Evolutionary conservation across 2,113 vertebrate genomes (phyloP).

Genomic region (Columba janthina): DNA sequence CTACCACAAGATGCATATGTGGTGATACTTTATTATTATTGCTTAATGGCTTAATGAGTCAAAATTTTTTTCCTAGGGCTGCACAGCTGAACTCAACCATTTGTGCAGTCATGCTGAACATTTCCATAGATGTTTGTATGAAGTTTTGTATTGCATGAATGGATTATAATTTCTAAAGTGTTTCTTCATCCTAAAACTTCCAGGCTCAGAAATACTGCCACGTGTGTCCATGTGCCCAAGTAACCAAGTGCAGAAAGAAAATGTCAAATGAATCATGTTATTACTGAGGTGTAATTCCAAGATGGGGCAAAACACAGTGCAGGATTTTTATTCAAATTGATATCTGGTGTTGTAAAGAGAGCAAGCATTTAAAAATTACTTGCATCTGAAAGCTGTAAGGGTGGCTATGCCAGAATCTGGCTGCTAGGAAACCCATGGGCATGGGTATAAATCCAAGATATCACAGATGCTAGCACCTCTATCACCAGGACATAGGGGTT

Average conservation of each 20-base stretch:
- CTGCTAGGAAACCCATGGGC: background rate
- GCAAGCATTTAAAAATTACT: background rate
- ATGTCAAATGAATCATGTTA: background rate
- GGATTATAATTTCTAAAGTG: background rate
- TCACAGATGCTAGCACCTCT: background rate
- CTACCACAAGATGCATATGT: background rate
- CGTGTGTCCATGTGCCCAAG: background rate
- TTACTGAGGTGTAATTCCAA: background rate
- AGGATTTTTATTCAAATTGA: background rate
- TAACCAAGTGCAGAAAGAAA: background rate
- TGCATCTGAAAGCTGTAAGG: background rate
- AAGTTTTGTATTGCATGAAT: background rate
- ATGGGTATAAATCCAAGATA: background rate
- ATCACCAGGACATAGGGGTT: accelerated
- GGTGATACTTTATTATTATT: background rate
- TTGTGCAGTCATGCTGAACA: background rate
- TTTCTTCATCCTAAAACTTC: background rate
- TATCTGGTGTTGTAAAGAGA: background rate
- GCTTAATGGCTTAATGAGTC: background rate
- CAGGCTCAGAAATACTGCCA: background rate
- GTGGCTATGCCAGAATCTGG: background rate
- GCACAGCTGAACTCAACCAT: background rate
- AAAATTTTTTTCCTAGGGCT: background rate
- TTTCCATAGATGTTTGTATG: background rate
- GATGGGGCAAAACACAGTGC: background rate